Conservation (phyloP, 2,797 vertebrate species). For the Diceros bicornis region DNA sequence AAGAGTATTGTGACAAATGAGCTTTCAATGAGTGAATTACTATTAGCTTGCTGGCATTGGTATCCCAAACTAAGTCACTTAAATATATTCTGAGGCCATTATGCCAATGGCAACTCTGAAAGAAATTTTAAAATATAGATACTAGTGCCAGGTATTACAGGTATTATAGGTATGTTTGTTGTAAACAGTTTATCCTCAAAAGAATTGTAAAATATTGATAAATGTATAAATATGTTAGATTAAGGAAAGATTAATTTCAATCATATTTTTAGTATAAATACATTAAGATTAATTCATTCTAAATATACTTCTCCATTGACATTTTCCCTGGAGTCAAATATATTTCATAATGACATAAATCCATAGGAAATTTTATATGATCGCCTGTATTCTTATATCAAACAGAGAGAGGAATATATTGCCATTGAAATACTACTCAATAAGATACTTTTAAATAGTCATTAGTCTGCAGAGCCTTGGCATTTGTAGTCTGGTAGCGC, state of each 20-base stretch:
- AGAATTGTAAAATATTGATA: neutral
- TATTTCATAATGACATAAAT: slow-evolving; percentile 51
- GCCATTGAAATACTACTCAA: neutral
- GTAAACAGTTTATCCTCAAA: neutral
- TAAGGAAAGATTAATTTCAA: neutral
- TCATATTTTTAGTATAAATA: neutral
- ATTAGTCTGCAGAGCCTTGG: neutral
- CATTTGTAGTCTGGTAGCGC: neutral
- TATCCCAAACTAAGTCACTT: neutral
- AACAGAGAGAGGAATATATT: slow-evolving; percentile 32
- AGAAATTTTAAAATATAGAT: neutral
- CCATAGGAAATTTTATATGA: neutral
- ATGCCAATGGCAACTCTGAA: neutral
- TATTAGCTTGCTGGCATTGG: neutral
- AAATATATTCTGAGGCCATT: neutral
- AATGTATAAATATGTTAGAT: neutral
- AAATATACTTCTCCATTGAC: neutral
- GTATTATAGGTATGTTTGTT: neutral
- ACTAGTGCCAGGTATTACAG: neutral
- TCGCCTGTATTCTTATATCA: neutral
- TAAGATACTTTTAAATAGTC: slow-evolving; percentile 28
- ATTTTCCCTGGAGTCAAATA: neutral
- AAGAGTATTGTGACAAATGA: neutral
- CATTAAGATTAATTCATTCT: neutral
- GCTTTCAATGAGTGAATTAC: neutral